Percentiles rank a stretch among this genome's conserved stretches.
Evolutionary conservation across 2,888 invertebrate species (phyloP).

Genomic region (Parnassius mnemosyne): DNA sequence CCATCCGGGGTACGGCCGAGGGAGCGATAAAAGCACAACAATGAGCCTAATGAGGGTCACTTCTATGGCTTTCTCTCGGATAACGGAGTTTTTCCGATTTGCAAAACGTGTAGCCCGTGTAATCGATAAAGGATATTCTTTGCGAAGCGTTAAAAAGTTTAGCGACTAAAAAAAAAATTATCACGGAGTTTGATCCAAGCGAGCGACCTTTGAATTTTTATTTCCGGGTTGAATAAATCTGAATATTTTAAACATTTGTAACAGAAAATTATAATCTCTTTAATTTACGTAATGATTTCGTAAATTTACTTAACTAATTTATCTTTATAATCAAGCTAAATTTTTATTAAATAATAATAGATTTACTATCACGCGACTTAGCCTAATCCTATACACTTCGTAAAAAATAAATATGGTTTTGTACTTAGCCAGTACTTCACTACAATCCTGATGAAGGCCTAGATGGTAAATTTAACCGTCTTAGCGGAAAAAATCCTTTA

Average conservation of each 20-base stretch:
- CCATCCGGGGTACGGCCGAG: conserved; percentile 45
- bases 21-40: conserved; percentile 74
- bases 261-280: not conserved
- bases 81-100: conserved; percentile 71
- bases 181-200: conserved; percentile 1
- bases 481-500: no score
- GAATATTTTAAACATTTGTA: not conserved
- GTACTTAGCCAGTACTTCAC: no score
- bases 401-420: no score
- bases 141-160: conserved; percentile 39
- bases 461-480: no score
- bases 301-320: no score
- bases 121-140: conserved; percentile 52
- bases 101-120: conserved; percentile 53
- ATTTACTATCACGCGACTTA: no score
- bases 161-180: conserved; percentile 6
- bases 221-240: conserved; percentile 5
- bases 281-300: no score
- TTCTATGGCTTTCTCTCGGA: conserved; percentile 70
- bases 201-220: not conserved
- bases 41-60: conserved; percentile 74
- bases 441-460: no score
- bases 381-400: no score
- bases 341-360: no score
- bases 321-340: no score